These are phyloP conservation scores for Regulus satrapa DNA, from an alignment of 2,113 vertebrate species.

Conservation along the genomic window DNA sequence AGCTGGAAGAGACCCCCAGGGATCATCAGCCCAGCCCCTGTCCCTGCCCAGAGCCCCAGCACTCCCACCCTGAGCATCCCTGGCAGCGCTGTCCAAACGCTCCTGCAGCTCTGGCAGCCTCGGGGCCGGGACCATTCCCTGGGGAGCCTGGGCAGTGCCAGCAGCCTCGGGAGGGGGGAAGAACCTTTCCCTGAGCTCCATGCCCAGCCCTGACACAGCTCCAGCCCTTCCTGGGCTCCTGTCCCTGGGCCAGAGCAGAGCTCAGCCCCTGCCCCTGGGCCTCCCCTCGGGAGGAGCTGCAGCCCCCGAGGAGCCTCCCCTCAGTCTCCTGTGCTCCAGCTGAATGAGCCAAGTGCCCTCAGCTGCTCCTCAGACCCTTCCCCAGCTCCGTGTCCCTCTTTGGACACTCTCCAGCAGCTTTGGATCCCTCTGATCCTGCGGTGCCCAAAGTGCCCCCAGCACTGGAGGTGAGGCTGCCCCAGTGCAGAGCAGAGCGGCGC, in stretches of 20 bases:
- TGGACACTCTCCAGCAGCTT: background rate
- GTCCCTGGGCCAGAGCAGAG: background rate
- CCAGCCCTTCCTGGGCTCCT: background rate
- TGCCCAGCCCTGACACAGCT: background rate
- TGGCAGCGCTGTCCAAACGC: background rate
- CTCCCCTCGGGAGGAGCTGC: background rate
- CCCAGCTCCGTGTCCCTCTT: background rate
- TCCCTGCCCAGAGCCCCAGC: background rate
- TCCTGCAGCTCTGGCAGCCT: background rate
- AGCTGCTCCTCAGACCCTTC: background rate
- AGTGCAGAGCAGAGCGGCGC: background rate
- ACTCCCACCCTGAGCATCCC: background rate
- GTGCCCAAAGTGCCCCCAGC: background rate
- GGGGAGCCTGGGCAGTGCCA: background rate
- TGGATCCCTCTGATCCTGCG: background rate
- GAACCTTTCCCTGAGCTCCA: background rate
- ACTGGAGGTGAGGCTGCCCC: background rate
- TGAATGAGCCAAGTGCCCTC: background rate
- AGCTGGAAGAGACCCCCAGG: accelerated
- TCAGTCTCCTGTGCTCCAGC: background rate
- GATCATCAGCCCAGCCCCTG: accelerated
- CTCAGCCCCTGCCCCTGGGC: background rate
- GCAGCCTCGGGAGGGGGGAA: background rate
- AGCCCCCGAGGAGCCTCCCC: background rate
- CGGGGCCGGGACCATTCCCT: background rate